phyloP scores from a whole-genome alignment of 2,113 vertebrate species.

The Labrus mixtus region DNA sequence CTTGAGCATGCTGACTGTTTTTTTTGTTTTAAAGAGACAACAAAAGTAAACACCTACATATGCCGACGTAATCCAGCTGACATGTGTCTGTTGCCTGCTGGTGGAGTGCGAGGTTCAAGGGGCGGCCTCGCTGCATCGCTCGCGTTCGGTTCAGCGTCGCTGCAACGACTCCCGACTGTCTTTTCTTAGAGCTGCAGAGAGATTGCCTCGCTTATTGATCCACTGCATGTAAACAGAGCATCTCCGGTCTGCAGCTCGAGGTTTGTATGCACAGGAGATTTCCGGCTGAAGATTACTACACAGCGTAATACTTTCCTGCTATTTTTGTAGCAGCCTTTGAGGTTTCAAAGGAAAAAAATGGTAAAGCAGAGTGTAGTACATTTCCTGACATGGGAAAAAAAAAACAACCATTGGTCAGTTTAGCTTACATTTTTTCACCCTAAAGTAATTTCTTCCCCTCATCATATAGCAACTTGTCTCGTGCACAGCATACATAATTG shows the following conservation, averaged over 20 bases:
- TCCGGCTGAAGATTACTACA: slow-evolving; percentile 35
- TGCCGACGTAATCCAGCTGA: slow-evolving; percentile 36
- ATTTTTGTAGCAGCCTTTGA: slow-evolving; percentile 61
- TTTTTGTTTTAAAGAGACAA: slow-evolving; percentile 61
- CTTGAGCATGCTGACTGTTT: slow-evolving; percentile 23
- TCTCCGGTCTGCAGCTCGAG: slow-evolving; percentile 51
- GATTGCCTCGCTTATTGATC: slow-evolving; percentile 68
- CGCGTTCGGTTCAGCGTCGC: slow-evolving; percentile 51
- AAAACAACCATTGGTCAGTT: slow-evolving; percentile 28
- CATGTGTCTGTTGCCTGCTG: slow-evolving; percentile 45
- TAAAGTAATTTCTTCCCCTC: not conserved
- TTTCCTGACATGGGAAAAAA: slow-evolving; percentile 40
- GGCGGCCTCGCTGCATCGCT: slow-evolving; percentile 50
- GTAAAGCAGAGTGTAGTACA: slow-evolving; percentile 40
- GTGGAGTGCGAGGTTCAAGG: slow-evolving; percentile 40
- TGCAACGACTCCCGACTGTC: slow-evolving; percentile 14
- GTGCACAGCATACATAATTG: not conserved
- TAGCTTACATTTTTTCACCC: slow-evolving; percentile 19
- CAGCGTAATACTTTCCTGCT: slow-evolving; percentile 47
- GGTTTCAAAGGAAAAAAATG: slow-evolving; percentile 58
- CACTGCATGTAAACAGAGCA: slow-evolving; percentile 64
- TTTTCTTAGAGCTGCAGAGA: slow-evolving; percentile 64
- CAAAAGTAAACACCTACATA: slow-evolving; percentile 61
- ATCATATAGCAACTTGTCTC: not conserved
- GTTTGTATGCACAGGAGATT: slow-evolving; percentile 63